Evolutionary conservation across 2,113 vertebrate genomes (phyloP), one percentile per base, ranked within the genome.

Genomic region (Cottus gobio): DNA sequence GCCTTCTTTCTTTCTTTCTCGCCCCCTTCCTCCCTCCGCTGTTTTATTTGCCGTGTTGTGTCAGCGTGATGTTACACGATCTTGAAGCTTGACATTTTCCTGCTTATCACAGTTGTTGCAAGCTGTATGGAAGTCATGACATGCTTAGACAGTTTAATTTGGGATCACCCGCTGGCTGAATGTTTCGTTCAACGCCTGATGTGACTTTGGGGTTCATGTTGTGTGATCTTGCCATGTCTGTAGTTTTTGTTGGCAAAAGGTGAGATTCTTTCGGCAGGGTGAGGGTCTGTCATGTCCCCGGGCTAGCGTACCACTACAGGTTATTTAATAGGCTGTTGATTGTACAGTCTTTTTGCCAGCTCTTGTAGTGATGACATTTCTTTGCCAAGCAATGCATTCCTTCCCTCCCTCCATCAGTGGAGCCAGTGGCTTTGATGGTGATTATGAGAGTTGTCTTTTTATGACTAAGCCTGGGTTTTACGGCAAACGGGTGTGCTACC

Each of bases 191-290:
- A 77, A 81, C 10, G 37, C 44, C 79, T 60, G 7, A 34, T 79
- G 3, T 11, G 81, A 67, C 54, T 82, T 85, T 79, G 26, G 2
- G 66, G 39, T 71, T 85, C 75, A 52, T 74, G 84, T 88, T 86
- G 79, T 78, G 66, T 15, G 60, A 78, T 86, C 74, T 83, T 57
- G 65, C 28, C 2, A 36, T 74, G 70, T 72, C 75, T 84, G 18
- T 66, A 85, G 82, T 90, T 90, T 86, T 65, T 30, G 66, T 89
- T 90, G 90, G 84, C 87, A 80, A 39, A 66, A 71, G 50, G 56
- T 44, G 64, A 72, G 71, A 77, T 79, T 83, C 77, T 82, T 83
- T 72, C n/a, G 3, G 73, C 20, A 0, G 74, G 70, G 42, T 72
- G 82, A 87, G 84, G 78, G 80, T 70, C 70, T 72, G 22, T 79